Evolutionary conservation across 1,140 invertebrate species (phyloP), one percentile per base, ranked within the genome.

Genomic region (Aphelinus certus): DNA sequence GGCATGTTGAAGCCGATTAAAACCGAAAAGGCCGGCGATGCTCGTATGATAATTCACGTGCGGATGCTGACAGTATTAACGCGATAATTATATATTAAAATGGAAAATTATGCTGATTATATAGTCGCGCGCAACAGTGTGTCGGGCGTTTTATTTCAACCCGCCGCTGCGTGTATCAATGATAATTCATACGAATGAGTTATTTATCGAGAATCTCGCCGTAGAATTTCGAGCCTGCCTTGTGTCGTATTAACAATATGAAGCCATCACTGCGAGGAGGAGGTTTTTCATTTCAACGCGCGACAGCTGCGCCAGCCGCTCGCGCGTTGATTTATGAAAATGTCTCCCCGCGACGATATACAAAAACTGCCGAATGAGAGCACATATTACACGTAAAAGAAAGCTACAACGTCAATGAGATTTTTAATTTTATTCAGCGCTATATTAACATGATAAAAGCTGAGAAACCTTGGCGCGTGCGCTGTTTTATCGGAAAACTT

Each of bases 41-140:
- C 26, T 26, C 63, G 55, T 45, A 57, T 45, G 10, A 66, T 57
- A 47, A 57, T 70, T 63, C 7, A 69, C 69, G 26, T 49, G 65
- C 46, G 51, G 26, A 7, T 26, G 67, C 65, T 62, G 73, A 75
- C 74, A 73, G 71, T 75, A 79, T 74, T 67, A 77, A 76, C 68
- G 71, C 73, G 77, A 81, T 83, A 83, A 82, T 81, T 81, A 79
- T 78, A 26, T 26, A 81, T 81, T 77, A 77, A 79, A 80, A 75
- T 60, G 65, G 71, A 69, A 76, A 78, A 83, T 83, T 80, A 83
- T 77, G 79, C 75, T 77, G 77, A 81, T 83, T 82, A 81, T 47
- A 48, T 7, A 63, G 7, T 69, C 53, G 73, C 68, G 48, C 43
- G 49, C 48, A 72, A 69, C 49, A 26, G 26, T 42, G 6, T 51